A percentile compares a stretch with the other conserved stretches of the same genome.
Conservation (phyloP, 1,140 invertebrate genomes). For the Octopus sinensis region DNA sequence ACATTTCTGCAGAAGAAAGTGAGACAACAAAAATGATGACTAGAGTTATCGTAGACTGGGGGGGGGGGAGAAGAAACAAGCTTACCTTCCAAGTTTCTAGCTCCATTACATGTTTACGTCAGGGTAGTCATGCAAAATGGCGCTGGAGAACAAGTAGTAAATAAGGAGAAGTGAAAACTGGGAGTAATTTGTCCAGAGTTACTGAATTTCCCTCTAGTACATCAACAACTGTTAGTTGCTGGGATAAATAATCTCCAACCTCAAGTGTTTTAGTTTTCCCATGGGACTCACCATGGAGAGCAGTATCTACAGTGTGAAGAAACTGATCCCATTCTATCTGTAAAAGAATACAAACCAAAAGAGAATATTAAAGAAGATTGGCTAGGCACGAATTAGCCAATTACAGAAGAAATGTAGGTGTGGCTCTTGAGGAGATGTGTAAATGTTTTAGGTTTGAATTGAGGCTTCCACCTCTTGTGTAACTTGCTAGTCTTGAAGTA, state of each 20-base stretch:
- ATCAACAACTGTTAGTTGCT: conserved; percentile 30
- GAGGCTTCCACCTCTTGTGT: not conserved
- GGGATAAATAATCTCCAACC: conserved; percentile 27
- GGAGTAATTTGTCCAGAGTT: conserved; percentile 27
- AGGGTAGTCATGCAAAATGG: conserved; percentile 54
- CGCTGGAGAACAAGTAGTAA: conserved; percentile 40
- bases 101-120: conserved; percentile 43
- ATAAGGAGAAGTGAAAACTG: conserved; percentile 7
- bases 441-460: not conserved
- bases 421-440: not conserved
- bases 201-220: conserved; percentile 29
- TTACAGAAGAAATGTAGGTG: not conserved
- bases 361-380: not conserved
- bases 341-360: conserved; percentile 14
- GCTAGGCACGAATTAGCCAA: not conserved
- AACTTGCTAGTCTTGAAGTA: not conserved
- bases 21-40: not conserved
- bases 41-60: not conserved
- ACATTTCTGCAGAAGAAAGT: not conserved
- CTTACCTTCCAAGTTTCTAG: conserved; percentile 32
- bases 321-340: conserved; percentile 43
- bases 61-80: too few species aligned
- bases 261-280: conserved; percentile 13
- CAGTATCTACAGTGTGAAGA: conserved; percentile 34
- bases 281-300: conserved; percentile 20